Evolutionary conservation across 2,113 vertebrate species (phyloP).

Genomic region (Channa argus): DNA sequence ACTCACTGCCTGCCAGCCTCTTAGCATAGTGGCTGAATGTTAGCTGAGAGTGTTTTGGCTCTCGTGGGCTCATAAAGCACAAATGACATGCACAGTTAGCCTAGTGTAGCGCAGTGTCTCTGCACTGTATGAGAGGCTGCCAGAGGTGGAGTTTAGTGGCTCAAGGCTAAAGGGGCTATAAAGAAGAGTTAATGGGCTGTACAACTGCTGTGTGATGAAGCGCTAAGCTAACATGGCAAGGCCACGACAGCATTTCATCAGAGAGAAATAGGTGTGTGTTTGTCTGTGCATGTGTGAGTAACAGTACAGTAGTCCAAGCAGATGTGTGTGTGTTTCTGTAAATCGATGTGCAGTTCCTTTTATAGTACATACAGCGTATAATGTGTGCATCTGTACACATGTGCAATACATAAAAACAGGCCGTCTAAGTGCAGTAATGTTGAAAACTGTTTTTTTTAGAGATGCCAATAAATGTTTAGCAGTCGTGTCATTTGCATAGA

Average conservation of each 20-base stretch:
- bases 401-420: not conserved
- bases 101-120: conserved; percentile 46
- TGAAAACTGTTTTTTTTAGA: not conserved
- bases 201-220: conserved; percentile 74
- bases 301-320: not conserved
- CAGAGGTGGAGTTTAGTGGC: conserved; percentile 72
- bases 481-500: not conserved
- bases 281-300: conserved; percentile 5
- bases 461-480: not conserved
- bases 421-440: not conserved
- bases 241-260: conserved; percentile 65
- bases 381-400: not conserved
- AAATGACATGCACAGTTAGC: conserved; percentile 68
- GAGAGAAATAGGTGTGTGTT: conserved; percentile 31
- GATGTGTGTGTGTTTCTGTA: not conserved
- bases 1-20: conserved; percentile 42
- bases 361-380: too few species aligned
- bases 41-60: conserved; percentile 67
- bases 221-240: conserved; percentile 71
- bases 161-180: conserved; percentile 80
- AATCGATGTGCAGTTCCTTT: too few species aligned
- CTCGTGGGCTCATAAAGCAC: conserved; percentile 68
- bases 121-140: conserved; percentile 61
- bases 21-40: conserved; percentile 62
- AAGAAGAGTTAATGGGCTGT: conserved; percentile 81